Base-by-base conservation (phyloP, 2,113 vertebrate species). In the Chionodraco myersi region DNA sequence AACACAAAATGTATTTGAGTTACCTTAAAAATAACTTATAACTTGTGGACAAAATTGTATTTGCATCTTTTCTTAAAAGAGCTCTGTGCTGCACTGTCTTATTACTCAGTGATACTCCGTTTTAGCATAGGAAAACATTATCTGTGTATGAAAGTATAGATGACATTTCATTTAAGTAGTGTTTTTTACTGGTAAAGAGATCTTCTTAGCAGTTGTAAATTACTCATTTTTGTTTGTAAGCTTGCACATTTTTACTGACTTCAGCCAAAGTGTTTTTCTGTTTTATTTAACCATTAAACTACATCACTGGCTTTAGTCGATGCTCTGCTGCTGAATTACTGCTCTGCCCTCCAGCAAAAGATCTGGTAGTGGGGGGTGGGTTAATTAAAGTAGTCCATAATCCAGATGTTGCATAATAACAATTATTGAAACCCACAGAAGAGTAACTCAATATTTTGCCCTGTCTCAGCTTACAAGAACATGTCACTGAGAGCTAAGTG, bases 321-420 rank as follows among this genome's bases (percentile, higher is more conserved):
- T 0, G 3, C 18, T 57, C 13, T 21, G 60, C 51, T 59, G 18
- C 52, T 54, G 52, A 14, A 18, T n/a, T 21, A 4, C 23, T 68
- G 63, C 23, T 47, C 41, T 23, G 69, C 58, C 64, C 51, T 4
- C 30, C 16, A 44, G 34, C 34, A 57, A 53, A 66, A 16, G 13
- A 66, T 53, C 8, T 61, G 16, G n/a, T 18, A 12, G 6, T 54
- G 54, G 11, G 21, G 30, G 54, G 10, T 56, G 21, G 4, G 14
- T 5, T 34, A 62, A 6, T 41, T 41, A 41, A 65, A 74, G 34
- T 36, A 67, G 1, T 56, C 26, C 45, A 41, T 23, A 68, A 57
- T 48, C 9, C 23, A 70, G 54, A 64, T 23, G 30, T 56, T 62
- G 21, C 21, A 77, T 77, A 61, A 68, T 60, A 7, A 61, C 10